Evolutionary conservation across 2,888 invertebrate genomes (phyloP).

Genomic region (Volucella inflata): DNA sequence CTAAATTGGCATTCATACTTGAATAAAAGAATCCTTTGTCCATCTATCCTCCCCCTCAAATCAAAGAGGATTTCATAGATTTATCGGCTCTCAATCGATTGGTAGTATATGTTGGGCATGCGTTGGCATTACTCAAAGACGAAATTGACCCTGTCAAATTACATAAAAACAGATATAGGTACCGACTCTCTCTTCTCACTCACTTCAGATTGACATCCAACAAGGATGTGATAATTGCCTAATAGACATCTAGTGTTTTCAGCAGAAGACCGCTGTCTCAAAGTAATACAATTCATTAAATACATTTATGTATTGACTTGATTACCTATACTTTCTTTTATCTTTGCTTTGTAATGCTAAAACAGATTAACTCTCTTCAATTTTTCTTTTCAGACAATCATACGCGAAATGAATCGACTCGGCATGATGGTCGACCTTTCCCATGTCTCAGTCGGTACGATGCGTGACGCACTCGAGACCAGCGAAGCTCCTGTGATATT

Average conservation of each 20-base stretch:
- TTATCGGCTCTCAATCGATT: slow-evolving; percentile 4
- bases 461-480: slow-evolving; percentile 90
- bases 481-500: slow-evolving; percentile 93
- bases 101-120: slow-evolving; percentile 4
- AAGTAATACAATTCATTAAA: too few species aligned
- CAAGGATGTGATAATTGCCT: too few species aligned
- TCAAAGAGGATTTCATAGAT: background rate
- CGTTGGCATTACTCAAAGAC: slow-evolving; percentile 15
- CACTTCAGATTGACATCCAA: background rate
- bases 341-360: too few species aligned
- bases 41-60: too few species aligned
- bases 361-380: too few species aligned
- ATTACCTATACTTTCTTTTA: too few species aligned
- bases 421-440: slow-evolving; percentile 95
- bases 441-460: slow-evolving; percentile 91
- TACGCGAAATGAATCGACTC: slow-evolving; percentile 94
- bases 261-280: too few species aligned
- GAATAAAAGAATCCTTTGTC: too few species aligned
- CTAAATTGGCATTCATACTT: too few species aligned
- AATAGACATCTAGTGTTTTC: too few species aligned
- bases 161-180: background rate
- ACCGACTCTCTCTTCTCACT: background rate
- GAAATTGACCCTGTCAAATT: slow-evolving; percentile 27
- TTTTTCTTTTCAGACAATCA: slow-evolving; percentile 86
- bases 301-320: too few species aligned